phyloP scores from a whole-genome alignment of 1,140 invertebrate genomes.

The Leguminivora glycinivorella region DNA sequence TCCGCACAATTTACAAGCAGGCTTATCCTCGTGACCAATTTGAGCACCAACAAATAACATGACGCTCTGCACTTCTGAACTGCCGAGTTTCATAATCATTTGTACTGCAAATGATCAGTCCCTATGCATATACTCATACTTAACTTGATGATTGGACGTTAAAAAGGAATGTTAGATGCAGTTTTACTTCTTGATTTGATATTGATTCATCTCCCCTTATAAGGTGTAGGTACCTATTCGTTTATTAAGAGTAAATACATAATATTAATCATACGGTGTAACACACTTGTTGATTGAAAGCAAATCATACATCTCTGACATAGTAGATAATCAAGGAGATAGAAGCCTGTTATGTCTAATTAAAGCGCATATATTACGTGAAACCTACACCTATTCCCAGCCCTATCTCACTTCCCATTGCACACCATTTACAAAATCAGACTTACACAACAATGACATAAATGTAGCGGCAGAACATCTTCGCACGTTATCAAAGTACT shows the following conservation, averaged over 20 bases:
- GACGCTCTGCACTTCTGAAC: background rate
- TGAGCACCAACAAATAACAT: constrained; percentile 11
- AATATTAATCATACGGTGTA: too few relatives aligned
- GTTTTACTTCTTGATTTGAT: background rate
- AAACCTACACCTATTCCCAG: background rate
- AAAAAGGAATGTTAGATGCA: background rate
- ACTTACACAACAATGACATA: constrained; percentile 25
- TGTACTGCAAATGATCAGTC: background rate
- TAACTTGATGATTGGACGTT: background rate
- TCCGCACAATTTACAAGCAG: constrained; percentile 16
- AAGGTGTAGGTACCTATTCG: too few relatives aligned
- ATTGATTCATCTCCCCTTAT: too few relatives aligned
- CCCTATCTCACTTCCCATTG: background rate
- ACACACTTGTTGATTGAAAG: background rate
- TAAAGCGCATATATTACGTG: background rate
- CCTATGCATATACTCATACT: background rate
- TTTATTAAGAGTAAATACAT: too few relatives aligned
- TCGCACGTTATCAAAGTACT: constrained; percentile 23
- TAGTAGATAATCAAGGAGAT: background rate
- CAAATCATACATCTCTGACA: background rate
- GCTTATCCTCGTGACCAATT: constrained; percentile 23
- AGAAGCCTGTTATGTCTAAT: background rate
- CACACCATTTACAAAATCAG: constrained; percentile 20
- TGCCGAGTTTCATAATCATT: background rate
- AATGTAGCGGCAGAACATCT: constrained; percentile 15